Evolutionary conservation across 2,113 vertebrate genomes (phyloP).

Genomic region (Anthoscopus minutus): DNA sequence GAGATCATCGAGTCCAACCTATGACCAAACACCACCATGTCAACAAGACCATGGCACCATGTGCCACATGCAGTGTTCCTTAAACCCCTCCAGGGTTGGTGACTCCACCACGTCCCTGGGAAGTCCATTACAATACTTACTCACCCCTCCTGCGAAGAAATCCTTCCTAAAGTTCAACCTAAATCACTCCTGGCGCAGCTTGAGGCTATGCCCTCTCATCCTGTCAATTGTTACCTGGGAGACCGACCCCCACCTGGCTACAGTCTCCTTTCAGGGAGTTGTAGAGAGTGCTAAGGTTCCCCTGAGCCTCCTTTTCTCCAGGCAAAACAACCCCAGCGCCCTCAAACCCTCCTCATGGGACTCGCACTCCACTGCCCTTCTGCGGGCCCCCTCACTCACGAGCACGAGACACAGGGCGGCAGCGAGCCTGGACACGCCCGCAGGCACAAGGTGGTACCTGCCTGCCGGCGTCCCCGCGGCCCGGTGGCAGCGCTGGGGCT

Average conservation of each 20-base stretch:
- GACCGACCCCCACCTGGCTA: not conserved
- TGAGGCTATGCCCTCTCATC: not conserved
- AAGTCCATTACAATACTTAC: not conserved
- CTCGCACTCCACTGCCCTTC: not conserved
- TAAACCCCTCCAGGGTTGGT: not conserved
- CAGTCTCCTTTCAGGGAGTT: not conserved
- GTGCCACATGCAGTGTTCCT: not conserved
- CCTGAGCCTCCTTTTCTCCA: not conserved
- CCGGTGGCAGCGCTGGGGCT: not conserved
- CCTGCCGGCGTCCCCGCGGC: not conserved
- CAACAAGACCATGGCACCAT: not conserved
- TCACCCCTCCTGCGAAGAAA: not conserved
- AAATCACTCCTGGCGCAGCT: not conserved
- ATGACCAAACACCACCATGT: not conserved
- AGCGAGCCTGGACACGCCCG: not conserved
- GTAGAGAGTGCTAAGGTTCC: not conserved
- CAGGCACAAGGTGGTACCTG: accelerated
- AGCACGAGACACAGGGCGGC: accelerated
- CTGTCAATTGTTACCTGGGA: not conserved
- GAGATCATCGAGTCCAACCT: not conserved
- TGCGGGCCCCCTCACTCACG: accelerated
- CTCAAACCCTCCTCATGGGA: too few relatives aligned
- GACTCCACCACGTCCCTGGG: too few relatives aligned
- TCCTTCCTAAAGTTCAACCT: not conserved
- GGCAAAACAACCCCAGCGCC: not conserved